These are phyloP conservation scores for Eristalinus aeneus DNA, from an alignment of 2,888 invertebrate genomes.

Conservation along the genomic window DNA sequence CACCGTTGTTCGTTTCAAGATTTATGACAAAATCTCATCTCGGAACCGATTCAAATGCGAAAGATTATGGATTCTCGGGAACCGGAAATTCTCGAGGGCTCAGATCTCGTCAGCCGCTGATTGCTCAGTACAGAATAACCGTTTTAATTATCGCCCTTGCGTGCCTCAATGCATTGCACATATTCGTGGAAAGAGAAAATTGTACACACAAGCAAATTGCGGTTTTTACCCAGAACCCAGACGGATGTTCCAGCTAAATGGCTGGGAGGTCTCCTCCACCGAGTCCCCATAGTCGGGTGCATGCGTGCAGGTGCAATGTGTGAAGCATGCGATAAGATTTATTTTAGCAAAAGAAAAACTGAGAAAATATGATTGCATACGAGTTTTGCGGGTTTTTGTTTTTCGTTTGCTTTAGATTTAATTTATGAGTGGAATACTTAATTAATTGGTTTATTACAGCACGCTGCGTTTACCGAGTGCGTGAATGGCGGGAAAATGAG, in stretches of 20 bases:
- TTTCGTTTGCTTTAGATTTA: conserved; percentile 28
- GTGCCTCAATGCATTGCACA: conserved; percentile 1
- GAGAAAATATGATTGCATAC: not conserved
- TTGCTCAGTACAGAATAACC: not conserved
- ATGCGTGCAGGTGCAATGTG: conserved; percentile 46
- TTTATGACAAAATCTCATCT: conserved; percentile 13
- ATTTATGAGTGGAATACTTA: conserved; percentile 48
- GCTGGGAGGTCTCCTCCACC: conserved; percentile 50
- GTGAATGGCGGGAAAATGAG: not conserved
- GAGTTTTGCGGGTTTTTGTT: conserved; percentile 1
- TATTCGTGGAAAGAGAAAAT: conserved; percentile 30
- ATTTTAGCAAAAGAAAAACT: conserved; percentile 24
- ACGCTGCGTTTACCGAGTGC: conserved; percentile 2
- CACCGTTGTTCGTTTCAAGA: not conserved
- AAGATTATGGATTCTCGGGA: conserved; percentile 1
- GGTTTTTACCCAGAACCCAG: conserved; percentile 48
- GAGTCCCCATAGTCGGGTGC: not conserved
- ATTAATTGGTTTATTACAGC: conserved; percentile 35
- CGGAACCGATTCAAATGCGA: conserved; percentile 19
- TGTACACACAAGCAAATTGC: conserved; percentile 18
- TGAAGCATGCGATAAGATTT: conserved; percentile 47
- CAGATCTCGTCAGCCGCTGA: not conserved
- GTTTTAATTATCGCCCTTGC: conserved; percentile 5
- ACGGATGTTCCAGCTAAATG: conserved; percentile 59
- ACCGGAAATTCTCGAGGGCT: conserved; percentile 57